Conservation (phyloP, 1,140 invertebrate genomes). For the Zaprionus ornatus region DNA sequence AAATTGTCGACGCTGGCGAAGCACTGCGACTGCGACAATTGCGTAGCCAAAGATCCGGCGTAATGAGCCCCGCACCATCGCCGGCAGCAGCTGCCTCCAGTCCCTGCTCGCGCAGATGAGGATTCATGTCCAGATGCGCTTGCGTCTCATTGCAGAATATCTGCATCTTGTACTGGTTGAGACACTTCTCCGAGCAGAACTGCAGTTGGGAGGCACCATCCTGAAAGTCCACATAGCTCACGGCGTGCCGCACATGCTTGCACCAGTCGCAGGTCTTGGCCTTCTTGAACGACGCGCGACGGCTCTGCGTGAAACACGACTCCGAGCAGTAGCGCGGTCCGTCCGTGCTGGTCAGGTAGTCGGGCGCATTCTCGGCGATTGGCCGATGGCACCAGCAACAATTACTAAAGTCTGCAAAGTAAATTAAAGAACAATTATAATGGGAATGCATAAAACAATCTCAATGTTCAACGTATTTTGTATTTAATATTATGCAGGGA, state of each 20-base stretch:
- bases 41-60: slow-evolving; percentile 93
- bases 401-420: slow-evolving; percentile 77
- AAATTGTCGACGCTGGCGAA: slow-evolving; percentile 85
- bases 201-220: slow-evolving; percentile 91
- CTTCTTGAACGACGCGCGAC: slow-evolving; percentile 94
- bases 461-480: too few relatives aligned
- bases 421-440: background rate
- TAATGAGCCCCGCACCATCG: slow-evolving; percentile 87
- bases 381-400: slow-evolving; percentile 87
- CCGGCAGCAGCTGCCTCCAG: slow-evolving; percentile 67
- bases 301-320: slow-evolving; percentile 93
- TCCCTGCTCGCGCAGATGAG: slow-evolving; percentile 86
- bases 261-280: slow-evolving; percentile 98
- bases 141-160: slow-evolving; percentile 96
- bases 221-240: slow-evolving; percentile 95
- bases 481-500: too few relatives aligned
- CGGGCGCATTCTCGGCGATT: slow-evolving; percentile 85
- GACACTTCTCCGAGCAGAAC: slow-evolving; percentile 94
- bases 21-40: slow-evolving; percentile 89
- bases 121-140: slow-evolving; percentile 93
- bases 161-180: slow-evolving; percentile 98
- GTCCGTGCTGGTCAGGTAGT: slow-evolving; percentile 85
- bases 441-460: too few relatives aligned
- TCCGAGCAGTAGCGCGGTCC: slow-evolving; percentile 92
- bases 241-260: slow-evolving; percentile 93